Percentiles rank a stretch among this genome's conserved stretches.
Evolutionary conservation across 2,888 invertebrate species (phyloP).

Genomic region (Machimus atricapillus): DNA sequence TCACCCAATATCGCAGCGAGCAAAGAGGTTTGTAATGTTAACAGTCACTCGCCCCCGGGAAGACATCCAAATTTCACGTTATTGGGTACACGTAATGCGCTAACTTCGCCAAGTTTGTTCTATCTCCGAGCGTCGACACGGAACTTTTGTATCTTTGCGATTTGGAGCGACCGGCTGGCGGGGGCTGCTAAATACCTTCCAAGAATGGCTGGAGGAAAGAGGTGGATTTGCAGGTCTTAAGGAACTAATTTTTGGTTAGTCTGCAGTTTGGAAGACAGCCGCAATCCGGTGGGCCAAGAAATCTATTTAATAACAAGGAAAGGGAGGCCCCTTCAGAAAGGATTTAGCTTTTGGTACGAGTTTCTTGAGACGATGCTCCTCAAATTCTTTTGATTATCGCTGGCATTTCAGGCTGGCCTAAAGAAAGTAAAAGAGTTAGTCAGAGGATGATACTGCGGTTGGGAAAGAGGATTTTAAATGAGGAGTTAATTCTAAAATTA

Average conservation of each 20-base stretch:
- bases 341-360: neutral
- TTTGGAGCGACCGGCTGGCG: neutral
- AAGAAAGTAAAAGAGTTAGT: neutral
- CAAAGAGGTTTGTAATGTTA: slow-evolving; percentile 33
- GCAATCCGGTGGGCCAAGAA: neutral
- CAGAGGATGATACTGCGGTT: too few relatives aligned
- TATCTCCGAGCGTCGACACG: neutral
- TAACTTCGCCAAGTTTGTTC: slow-evolving; percentile 1
- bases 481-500: too few relatives aligned
- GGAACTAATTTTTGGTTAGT: neutral
- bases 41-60: slow-evolving; percentile 18
- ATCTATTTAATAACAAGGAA: neutral
- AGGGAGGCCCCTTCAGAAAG: neutral
- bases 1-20: slow-evolving; percentile 39
- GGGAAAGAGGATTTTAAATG: too few relatives aligned
- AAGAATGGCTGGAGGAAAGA: neutral
- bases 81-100: slow-evolving; percentile 18
- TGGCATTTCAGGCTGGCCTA: neutral
- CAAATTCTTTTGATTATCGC: neutral
- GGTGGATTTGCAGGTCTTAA: neutral
- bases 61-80: slow-evolving; percentile 22
- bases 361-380: neutral
- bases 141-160: neutral
- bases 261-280: neutral
- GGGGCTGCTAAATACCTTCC: neutral